phyloP scores from a whole-genome alignment of 2,888 invertebrate genomes.

The Archaeoteleia sp. region DNA sequence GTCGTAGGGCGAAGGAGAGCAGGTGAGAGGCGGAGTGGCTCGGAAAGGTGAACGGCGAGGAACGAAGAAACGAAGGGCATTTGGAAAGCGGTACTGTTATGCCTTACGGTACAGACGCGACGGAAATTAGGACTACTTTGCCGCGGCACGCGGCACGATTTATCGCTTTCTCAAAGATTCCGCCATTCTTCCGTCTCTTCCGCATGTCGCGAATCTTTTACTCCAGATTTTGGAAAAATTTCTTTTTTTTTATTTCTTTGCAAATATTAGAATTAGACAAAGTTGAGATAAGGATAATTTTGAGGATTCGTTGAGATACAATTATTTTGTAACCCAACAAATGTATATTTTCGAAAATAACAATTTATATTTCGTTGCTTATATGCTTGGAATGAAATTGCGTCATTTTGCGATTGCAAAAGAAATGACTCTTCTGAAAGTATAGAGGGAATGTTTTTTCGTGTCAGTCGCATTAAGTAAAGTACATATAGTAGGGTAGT shows the following conservation, averaged over 20 bases:
- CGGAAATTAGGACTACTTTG: slow-evolving; percentile 73
- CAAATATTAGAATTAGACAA: too few species aligned
- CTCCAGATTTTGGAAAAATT: slow-evolving; percentile 3
- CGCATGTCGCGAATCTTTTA: slow-evolving; percentile 15
- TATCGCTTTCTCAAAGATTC: slow-evolving; percentile 60
- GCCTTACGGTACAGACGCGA: slow-evolving; percentile 72
- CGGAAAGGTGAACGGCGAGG: slow-evolving; percentile 67
- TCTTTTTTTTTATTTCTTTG: slow-evolving; percentile 1
- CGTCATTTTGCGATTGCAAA: too few species aligned
- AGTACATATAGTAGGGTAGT: too few species aligned
- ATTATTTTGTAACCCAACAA: too few species aligned
- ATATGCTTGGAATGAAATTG: too few species aligned
- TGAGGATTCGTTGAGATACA: too few species aligned
- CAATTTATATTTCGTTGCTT: too few species aligned
- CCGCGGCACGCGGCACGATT: slow-evolving; percentile 60
- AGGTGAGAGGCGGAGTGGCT: slow-evolving; percentile 63
- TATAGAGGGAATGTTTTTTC: too few species aligned
- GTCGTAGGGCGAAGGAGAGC: slow-evolving; percentile 63
- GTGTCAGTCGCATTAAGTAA: too few species aligned
- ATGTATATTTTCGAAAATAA: too few species aligned
- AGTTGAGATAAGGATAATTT: too few species aligned
- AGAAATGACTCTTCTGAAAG: too few species aligned
- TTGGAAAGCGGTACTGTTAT: slow-evolving; percentile 74
- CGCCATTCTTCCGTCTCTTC: slow-evolving; percentile 27
- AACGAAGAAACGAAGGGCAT: slow-evolving; percentile 70